Base-by-base conservation (phyloP, 2,113 vertebrate genomes). In the Paedocypris sp. region DNA sequence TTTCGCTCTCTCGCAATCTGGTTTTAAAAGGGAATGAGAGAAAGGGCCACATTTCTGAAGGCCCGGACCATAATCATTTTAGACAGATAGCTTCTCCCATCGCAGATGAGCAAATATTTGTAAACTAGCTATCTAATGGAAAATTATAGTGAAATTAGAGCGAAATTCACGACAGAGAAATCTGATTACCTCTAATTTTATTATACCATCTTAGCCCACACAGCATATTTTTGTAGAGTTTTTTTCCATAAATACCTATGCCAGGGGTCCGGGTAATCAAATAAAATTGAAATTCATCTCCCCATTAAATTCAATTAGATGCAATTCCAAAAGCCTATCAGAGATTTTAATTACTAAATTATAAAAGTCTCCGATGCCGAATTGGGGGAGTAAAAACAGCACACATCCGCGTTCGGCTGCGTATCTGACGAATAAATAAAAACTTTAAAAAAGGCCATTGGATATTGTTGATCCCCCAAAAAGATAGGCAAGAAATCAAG, bases 331-430 rank as follows among this genome's bases (percentile, higher is more conserved):
- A 96, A 98, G 91, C 93, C 93, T 98, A 98, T 96, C 92, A 95
- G 94, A 98, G 93, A 98, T 97, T 98, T 98, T 97, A 98, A 98
- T 98, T 98, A 98, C 94, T 97, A 97, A 96, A 98, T 98, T 96
- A 97, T 98, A 92, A 93, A 95, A 97, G 93, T 97, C 93, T 97
- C 93, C 88, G 90, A 93, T 90, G 94, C 89, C 92, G 93, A 97
- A 98, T 93, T 94, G 89, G 90, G 91, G 91, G 82, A 75, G 90
- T 89, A 95, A 94, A 96, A 89, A n/a, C n/a, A 88, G 83, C 73
- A 85, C 91, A 93, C 91, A 90, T 86, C 89, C 87, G 85, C 85
- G 84, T 90, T 85, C 84, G 85, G 4, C 12, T 7, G 41, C 16
- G 3, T 43, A 41, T 57, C 52, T 60, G n/a, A 46, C 38, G 52